A percentile compares a stretch with the other conserved stretches of the same genome.
phyloP scores from a whole-genome alignment of 2,888 invertebrate genomes.

The Clitarchus hookeri region DNA sequence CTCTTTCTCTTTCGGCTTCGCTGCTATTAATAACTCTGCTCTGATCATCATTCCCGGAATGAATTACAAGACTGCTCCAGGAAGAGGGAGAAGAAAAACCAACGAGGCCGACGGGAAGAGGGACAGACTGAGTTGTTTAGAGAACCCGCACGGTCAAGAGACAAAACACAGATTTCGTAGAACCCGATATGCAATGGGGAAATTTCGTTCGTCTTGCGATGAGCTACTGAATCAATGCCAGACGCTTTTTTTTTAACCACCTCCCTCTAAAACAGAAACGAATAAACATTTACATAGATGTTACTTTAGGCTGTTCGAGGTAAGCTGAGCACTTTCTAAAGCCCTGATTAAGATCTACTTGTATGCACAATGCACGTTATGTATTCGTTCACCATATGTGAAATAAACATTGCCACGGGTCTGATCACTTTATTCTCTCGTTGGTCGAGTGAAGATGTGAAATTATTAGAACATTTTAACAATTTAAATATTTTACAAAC shows the following conservation, averaged over 20 bases:
- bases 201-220: neutral
- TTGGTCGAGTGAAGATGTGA: too few species aligned
- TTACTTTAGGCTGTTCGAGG: too few species aligned
- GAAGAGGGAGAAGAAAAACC: neutral
- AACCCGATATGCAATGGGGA: neutral
- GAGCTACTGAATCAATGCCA: neutral
- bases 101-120: neutral
- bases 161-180: constrained; percentile 2
- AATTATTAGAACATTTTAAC: too few species aligned
- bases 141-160: constrained; percentile 6
- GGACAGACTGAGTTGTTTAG: neutral
- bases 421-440: too few species aligned
- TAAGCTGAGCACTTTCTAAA: too few species aligned
- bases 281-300: too few species aligned
- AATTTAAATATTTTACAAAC: too few species aligned
- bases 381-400: too few species aligned
- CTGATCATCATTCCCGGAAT: neutral
- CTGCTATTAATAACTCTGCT: constrained; percentile 2
- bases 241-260: neutral
- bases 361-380: too few species aligned
- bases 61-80: neutral
- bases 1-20: neutral
- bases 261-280: too few species aligned
- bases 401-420: too few species aligned
- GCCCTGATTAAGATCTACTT: too few species aligned